Evolutionary conservation across 2,797 vertebrate species (phyloP), one percentile per base, ranked within the genome.

Genomic region (Mallotus villosus): DNA sequence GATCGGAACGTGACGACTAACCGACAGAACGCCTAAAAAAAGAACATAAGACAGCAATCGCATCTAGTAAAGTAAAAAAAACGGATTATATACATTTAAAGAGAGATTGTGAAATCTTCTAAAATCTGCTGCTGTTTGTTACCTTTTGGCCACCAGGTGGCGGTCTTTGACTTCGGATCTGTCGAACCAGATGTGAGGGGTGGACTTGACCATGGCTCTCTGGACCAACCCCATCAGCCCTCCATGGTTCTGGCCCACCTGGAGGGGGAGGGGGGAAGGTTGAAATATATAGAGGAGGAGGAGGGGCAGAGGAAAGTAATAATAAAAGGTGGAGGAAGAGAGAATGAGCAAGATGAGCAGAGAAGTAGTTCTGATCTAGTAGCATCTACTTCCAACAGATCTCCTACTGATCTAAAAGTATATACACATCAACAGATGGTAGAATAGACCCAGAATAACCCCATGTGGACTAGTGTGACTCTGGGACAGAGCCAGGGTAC

Each of bases 141-240:
- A 97, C 96, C 94, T 93, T 90, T 93, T 95, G 81, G 95, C 95
- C 73, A 98, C 96, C 19, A 97, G 95, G 61, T 95, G 96, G 90
- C 97, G 86, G 89, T 98, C 96, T 90, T 94, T 97, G 72, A 97
- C 95, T 83, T 98, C 96, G 0, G 95, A 97, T 49, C 96, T 92
- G 53, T 98, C 95, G 49, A 98, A 99, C 97, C 96, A 98, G 59
- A 96, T 93, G 0, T 96, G 97, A 0, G 94, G 94, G 59, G 95
- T 96, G 32, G 95, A 94, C 73, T 94, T 97, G 60, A 95, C 94
- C 95, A 98, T 97, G 63, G 95, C 94, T 85, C 93, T 93, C 85
- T 98, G 96, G 53, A 98, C 94, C 78, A 96, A 88, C 19, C 95
- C 96, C 94, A 97, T 93, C 46, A 99, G 92, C 4, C 96, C 96